phyloP scores from a whole-genome alignment of 2,113 vertebrate species.

The Phrynocephalus versicolor region DNA sequence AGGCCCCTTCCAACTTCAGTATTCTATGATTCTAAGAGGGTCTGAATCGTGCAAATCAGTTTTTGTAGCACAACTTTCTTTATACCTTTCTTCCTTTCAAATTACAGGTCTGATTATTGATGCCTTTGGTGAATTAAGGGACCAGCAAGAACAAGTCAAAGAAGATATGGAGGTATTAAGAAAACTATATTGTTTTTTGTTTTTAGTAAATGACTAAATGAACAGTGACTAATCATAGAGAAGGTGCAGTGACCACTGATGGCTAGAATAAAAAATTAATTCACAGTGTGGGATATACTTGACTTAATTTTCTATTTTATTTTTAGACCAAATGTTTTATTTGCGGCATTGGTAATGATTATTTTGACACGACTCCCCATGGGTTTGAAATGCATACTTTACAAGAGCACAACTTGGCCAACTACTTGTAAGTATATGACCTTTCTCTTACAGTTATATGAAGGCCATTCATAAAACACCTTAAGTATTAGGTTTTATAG shows the following conservation, averaged over 20 bases:
- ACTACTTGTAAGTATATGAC: slow-evolving; percentile 92
- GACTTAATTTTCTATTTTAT: slow-evolving; percentile 34
- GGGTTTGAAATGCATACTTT: slow-evolving; percentile 98
- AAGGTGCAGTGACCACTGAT: not conserved
- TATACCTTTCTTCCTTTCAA: slow-evolving; percentile 42
- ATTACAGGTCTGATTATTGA: slow-evolving; percentile 94
- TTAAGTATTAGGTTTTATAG: not conserved
- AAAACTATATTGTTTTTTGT: not conserved
- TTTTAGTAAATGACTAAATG: not conserved
- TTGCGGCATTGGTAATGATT: slow-evolving; percentile 98
- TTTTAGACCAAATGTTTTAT: slow-evolving; percentile 98
- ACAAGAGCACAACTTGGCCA: slow-evolving; percentile 99
- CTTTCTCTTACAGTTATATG: not conserved
- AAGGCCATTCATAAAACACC: not conserved
- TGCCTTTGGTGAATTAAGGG: slow-evolving; percentile 96
- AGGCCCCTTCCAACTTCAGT: too few species aligned
- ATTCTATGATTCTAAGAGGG: too few species aligned
- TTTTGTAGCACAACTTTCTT: not conserved
- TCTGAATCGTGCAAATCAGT: not conserved
- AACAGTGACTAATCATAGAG: not conserved
- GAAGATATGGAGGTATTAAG: slow-evolving; percentile 96
- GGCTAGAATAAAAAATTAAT: not conserved
- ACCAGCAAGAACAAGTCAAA: slow-evolving; percentile 97
- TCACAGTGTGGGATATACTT: not conserved
- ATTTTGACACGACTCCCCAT: slow-evolving; percentile 96